phyloP scores from a whole-genome alignment of 2,113 vertebrate genomes.

The Mola mola region DNA sequence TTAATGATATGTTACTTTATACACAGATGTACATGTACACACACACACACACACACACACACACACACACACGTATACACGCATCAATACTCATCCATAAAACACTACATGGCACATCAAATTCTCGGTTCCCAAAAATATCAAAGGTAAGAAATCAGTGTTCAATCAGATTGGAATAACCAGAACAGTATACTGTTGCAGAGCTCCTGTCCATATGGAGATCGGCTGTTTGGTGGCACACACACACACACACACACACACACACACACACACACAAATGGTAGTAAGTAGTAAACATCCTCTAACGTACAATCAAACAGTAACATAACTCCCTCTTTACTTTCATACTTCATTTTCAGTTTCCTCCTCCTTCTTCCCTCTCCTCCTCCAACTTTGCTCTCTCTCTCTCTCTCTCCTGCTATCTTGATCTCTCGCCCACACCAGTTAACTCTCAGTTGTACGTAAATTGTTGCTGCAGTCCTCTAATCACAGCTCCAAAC shows the following conservation, averaged over 20 bases:
- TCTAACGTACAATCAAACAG: conserved; percentile 47
- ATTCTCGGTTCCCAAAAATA: no score
- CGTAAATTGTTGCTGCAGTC: conserved; percentile 46
- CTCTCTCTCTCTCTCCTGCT: neutral
- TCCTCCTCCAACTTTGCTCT: no score
- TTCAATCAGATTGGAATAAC: no score
- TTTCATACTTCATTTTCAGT: conserved; percentile 52
- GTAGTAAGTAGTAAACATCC: conserved; percentile 50
- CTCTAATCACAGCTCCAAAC: conserved; percentile 61
- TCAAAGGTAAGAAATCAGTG: no score
- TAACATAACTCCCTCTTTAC: conserved; percentile 46
- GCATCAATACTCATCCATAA: neutral
- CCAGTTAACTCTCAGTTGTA: conserved; percentile 49
- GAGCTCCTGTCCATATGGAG: neutral
- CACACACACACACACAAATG: conserved; percentile 11
- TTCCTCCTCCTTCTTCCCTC: conserved; percentile 12
- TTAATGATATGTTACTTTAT: no score
- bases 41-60: conserved; percentile 6
- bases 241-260: conserved; percentile 18
- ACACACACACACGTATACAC: conserved; percentile 2
- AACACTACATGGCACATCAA: neutral
- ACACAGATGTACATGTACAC: conserved; percentile 20
- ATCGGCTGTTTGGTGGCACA: no score
- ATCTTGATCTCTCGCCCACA: conserved; percentile 15
- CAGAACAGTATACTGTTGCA: neutral